A percentile compares a stretch with the other conserved stretches of the same genome.
Conservation (phyloP, 2,888 invertebrate genomes). For the Caenorhabditis sp. region DNA sequence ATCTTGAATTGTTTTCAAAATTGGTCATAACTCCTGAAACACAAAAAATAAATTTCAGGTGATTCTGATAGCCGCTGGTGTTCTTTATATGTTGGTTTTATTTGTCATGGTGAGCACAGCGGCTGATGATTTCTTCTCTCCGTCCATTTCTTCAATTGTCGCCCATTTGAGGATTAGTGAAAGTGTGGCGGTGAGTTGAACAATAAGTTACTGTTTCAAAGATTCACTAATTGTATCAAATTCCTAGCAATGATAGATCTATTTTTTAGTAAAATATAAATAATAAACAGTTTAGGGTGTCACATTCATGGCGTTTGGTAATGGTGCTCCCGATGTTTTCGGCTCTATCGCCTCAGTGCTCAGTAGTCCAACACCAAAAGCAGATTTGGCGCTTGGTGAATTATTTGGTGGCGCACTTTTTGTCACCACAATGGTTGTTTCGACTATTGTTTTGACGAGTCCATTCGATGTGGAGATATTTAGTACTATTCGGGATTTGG, state of each 20-base stretch:
- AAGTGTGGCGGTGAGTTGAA: conserved; percentile 73
- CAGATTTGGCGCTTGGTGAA: conserved; percentile 72
- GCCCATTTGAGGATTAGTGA: conserved; percentile 73
- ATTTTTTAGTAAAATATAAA: neutral
- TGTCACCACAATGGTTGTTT: conserved; percentile 77
- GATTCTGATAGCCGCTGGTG: conserved; percentile 40
- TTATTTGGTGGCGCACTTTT: conserved; percentile 76
- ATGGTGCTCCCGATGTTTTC: conserved; percentile 80
- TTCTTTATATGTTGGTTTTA: conserved; percentile 49
- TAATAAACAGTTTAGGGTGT: conserved; percentile 74
- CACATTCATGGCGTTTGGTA: conserved; percentile 80
- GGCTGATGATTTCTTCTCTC: conserved; percentile 70
- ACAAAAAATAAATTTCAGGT: conserved; percentile 21
- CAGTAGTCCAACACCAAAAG: conserved; percentile 67
- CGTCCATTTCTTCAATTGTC: conserved; percentile 73
- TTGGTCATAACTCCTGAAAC: neutral
- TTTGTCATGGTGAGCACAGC: conserved; percentile 59
- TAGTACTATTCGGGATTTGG: conserved; percentile 74
- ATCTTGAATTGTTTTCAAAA: no score
- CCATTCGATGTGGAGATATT: conserved; percentile 74
- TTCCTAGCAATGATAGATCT: no score
- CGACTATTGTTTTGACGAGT: conserved; percentile 75
- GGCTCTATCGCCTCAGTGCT: conserved; percentile 76
- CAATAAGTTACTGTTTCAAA: no score
- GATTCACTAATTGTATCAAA: no score